phyloP scores from a whole-genome alignment of 2,888 invertebrate genomes.

The Synanthedon tipuliformis region DNA sequence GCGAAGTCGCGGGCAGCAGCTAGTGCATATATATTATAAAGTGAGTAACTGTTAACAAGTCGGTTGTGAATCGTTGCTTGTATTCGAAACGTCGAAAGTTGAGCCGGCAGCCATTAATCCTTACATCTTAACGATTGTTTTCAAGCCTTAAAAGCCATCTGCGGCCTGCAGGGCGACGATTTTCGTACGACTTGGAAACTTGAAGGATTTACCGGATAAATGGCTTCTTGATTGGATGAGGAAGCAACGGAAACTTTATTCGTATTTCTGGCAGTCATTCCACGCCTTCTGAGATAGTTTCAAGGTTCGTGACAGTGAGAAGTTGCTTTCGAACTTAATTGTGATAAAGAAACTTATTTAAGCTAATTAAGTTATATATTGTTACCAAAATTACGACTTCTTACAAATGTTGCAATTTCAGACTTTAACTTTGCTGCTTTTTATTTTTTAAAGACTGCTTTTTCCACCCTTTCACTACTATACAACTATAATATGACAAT shows the following conservation, averaged over 20 bases:
- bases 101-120: slow-evolving; percentile 31
- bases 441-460: no score
- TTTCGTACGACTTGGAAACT: slow-evolving; percentile 25
- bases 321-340: no score
- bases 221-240: slow-evolving; percentile 30
- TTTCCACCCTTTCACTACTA: no score
- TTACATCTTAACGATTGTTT: slow-evolving; percentile 45
- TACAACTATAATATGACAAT: no score
- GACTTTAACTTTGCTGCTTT: no score
- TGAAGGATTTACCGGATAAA: slow-evolving; percentile 26
- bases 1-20: no score
- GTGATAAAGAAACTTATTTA: no score
- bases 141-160: slow-evolving; percentile 49
- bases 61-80: slow-evolving; percentile 14
- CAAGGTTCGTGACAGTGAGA: no score
- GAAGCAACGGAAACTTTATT: slow-evolving; percentile 5
- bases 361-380: no score
- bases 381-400: no score
- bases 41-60: slow-evolving; percentile 15
- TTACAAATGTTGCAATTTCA: no score
- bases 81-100: slow-evolving; percentile 10
- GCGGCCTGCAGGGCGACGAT: slow-evolving; percentile 26
- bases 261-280: not conserved
- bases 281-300: not conserved
- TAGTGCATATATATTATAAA: not conserved